A percentile compares a stretch with the other conserved stretches of the same genome.
Evolutionary conservation across 2,113 vertebrate species (phyloP).

Genomic region (Oenanthe oenanthe): DNA sequence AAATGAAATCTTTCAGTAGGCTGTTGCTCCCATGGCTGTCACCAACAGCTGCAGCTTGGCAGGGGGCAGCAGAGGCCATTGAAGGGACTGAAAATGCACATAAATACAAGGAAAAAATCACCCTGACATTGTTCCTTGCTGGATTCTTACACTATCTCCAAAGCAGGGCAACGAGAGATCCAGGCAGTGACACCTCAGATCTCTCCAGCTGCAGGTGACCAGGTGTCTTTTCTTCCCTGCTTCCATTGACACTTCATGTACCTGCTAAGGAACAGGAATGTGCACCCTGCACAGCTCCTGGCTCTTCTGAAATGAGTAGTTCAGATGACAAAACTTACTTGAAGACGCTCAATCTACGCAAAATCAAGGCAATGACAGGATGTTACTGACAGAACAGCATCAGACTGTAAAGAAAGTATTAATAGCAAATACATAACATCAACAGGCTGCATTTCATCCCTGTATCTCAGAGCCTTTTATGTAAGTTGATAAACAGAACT

Average conservation of each 20-base stretch:
- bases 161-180: not conserved
- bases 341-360: accelerated
- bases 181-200: not conserved
- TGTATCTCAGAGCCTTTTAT: not conserved
- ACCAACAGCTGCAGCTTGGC: not conserved
- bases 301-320: not conserved
- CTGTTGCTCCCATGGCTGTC: not conserved
- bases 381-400: not conserved
- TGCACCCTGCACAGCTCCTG: not conserved
- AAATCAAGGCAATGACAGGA: not conserved
- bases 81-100: not conserved
- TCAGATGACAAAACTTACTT: not conserved
- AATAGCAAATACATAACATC: not conserved
- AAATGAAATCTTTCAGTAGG: not conserved
- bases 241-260: not conserved
- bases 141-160: not conserved
- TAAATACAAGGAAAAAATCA: not conserved
- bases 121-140: not conserved
- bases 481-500: not conserved
- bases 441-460: not conserved
- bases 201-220: not conserved
- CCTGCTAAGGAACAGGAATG: not conserved
- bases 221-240: not conserved
- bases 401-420: not conserved
- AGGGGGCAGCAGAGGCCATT: constrained; percentile 47